A percentile compares a stretch with the other conserved stretches of the same genome.
Evolutionary conservation across 2,888 invertebrate genomes (phyloP).

Genomic region (Rhagophthalmus giganteus): DNA sequence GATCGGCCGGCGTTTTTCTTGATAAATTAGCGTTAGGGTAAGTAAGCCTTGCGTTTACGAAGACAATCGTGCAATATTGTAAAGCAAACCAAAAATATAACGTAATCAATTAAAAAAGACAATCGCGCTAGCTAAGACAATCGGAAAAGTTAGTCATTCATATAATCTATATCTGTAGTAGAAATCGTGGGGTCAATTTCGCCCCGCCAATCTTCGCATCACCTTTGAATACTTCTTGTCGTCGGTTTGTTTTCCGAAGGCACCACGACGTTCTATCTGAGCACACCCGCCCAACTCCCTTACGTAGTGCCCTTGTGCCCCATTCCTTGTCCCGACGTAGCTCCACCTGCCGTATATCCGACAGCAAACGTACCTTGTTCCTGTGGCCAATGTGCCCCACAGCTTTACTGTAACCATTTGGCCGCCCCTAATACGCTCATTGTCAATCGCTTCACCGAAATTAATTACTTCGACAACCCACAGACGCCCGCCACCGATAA

Average conservation of each 20-base stretch:
- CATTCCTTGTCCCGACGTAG: conserved; percentile 51
- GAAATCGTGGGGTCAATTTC: too few species aligned
- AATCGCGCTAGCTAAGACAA: conserved; percentile 27
- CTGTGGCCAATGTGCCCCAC: conserved; percentile 62
- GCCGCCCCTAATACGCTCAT: conserved; percentile 52
- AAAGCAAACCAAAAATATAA: conserved; percentile 45
- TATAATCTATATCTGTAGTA: too few species aligned
- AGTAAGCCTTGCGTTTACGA: conserved; percentile 28
- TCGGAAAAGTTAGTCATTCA: conserved; percentile 13
- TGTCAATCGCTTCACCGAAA: conserved; percentile 56
- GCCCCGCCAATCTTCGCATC: conserved; percentile 7
- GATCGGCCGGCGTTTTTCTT: too few species aligned
- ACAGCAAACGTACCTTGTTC: conserved; percentile 60
- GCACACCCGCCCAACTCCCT: conserved; percentile 56
- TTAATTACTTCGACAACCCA: conserved; percentile 56
- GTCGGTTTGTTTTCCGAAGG: conserved; percentile 37
- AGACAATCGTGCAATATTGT: conserved; percentile 53
- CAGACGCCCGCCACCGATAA: conserved; percentile 46
- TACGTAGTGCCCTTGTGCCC: conserved; percentile 57
- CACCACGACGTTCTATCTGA: conserved; percentile 58
- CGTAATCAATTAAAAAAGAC: conserved; percentile 35
- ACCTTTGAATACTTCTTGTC: conserved; percentile 24
- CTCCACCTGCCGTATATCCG: conserved; percentile 60
- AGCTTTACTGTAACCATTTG: conserved; percentile 53
- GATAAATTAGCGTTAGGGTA: conserved; percentile 33